These are phyloP conservation scores for Cephus nigrinus DNA, from an alignment of 2,888 invertebrate species.

Conservation along the genomic window DNA sequence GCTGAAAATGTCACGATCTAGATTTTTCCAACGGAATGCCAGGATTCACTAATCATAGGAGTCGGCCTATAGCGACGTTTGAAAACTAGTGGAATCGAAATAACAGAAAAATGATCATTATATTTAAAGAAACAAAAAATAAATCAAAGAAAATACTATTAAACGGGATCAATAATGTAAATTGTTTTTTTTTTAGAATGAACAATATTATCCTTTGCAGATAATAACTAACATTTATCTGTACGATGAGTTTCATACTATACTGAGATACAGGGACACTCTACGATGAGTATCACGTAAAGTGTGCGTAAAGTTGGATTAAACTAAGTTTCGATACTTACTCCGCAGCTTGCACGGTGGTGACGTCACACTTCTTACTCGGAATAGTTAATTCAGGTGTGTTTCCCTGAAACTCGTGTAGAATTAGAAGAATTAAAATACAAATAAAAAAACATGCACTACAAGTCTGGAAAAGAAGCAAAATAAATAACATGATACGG, in stretches of 20 bases:
- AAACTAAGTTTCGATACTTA: neutral
- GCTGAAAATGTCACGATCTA: neutral
- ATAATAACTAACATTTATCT: neutral
- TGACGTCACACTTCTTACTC: slow-evolving; percentile 21
- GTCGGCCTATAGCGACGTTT: neutral
- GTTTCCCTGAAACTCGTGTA: slow-evolving; percentile 54
- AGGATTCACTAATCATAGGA: too few relatives aligned
- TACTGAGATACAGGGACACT: neutral
- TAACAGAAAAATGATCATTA: neutral
- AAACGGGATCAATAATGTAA: neutral
- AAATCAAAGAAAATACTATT: too few relatives aligned
- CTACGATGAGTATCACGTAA: neutral
- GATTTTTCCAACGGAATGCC: too few relatives aligned
- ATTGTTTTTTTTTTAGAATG: too few relatives aligned
- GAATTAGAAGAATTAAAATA: slow-evolving; percentile 45
- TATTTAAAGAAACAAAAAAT: too few relatives aligned
- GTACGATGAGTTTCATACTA: neutral
- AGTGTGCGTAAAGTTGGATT: neutral
- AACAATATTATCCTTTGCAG: neutral
- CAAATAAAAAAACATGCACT: slow-evolving; percentile 38
- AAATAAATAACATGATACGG: slow-evolving; percentile 6
- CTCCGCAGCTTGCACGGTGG: neutral
- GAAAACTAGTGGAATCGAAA: neutral
- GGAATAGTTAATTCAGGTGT: slow-evolving; percentile 36
- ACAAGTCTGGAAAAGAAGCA: slow-evolving; percentile 35